A percentile compares a stretch with the other conserved stretches of the same genome.
Evolutionary conservation across 2,113 vertebrate species (phyloP).

Genomic region (Morone chrysops): DNA sequence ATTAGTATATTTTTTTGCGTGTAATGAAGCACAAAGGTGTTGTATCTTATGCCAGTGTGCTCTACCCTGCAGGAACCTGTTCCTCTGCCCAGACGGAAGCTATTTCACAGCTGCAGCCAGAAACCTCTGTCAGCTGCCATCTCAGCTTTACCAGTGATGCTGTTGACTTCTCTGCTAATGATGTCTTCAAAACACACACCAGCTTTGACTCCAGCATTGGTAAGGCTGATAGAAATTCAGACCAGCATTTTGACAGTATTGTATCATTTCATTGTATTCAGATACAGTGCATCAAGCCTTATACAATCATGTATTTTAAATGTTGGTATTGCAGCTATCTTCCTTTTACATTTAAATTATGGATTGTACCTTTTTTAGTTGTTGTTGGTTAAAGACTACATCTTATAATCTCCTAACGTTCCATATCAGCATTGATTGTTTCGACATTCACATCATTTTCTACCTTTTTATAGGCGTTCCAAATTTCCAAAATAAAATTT

Average conservation of each 20-base stretch:
- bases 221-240: slow-evolving; percentile 59
- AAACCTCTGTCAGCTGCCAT: slow-evolving; percentile 87
- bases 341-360: not conserved
- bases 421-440: not conserved
- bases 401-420: not conserved
- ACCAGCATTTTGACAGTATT: not conserved
- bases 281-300: not conserved
- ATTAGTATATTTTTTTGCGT: not conserved
- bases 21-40: not conserved
- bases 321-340: too few relatives aligned
- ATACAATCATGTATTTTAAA: too few relatives aligned
- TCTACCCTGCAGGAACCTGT: slow-evolving; percentile 86
- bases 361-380: not conserved
- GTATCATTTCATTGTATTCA: not conserved
- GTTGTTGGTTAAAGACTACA: not conserved
- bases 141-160: slow-evolving; percentile 86
- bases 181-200: slow-evolving; percentile 86
- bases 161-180: slow-evolving; percentile 86
- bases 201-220: slow-evolving; percentile 88
- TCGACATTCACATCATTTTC: slow-evolving; percentile 4
- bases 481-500: slow-evolving; percentile 2
- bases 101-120: slow-evolving; percentile 86
- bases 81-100: slow-evolving; percentile 85
- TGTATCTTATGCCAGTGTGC: not conserved
- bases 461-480: not conserved